A percentile compares a stretch with the other conserved stretches of the same genome.
Evolutionary conservation across 2,113 vertebrate genomes (phyloP).

Genomic region (Odocoileus virginianus): DNA sequence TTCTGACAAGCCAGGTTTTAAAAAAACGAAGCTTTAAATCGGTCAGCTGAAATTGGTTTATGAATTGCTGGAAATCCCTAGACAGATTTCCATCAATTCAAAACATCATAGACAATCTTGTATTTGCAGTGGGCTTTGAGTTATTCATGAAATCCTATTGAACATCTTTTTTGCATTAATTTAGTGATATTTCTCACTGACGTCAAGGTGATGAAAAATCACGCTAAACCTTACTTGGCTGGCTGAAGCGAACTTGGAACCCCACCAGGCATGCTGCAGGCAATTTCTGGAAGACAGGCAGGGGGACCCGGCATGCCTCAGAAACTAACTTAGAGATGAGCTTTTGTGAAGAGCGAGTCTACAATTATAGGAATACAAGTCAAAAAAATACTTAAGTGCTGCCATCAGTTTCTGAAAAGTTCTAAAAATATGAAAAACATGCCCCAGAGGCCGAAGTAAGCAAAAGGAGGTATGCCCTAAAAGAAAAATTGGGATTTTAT

Average conservation of each 20-base stretch:
- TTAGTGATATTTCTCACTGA: slow-evolving; percentile 75
- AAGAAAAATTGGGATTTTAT: neutral
- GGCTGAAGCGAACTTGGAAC: slow-evolving; percentile 65
- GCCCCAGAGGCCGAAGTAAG: neutral
- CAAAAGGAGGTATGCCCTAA: neutral
- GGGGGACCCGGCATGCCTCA: neutral
- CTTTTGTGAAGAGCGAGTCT: slow-evolving; percentile 1
- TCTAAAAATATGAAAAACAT: slow-evolving; percentile 2
- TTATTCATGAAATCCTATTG: slow-evolving; percentile 70
- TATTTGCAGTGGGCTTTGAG: slow-evolving; percentile 57
- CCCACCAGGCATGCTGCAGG: slow-evolving; percentile 66
- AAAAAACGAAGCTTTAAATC: neutral
- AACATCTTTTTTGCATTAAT: slow-evolving; percentile 74
- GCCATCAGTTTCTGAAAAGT: slow-evolving; percentile 28
- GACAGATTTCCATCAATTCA: slow-evolving; percentile 57
- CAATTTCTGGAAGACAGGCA: slow-evolving; percentile 59
- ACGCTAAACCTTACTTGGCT: slow-evolving; percentile 71
- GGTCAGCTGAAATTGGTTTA: slow-evolving; percentile 59
- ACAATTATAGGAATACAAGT: slow-evolving; percentile 41
- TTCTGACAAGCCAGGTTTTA: slow-evolving; percentile 39
- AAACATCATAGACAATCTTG: slow-evolving; percentile 45
- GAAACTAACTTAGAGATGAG: slow-evolving; percentile 60
- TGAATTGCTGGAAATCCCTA: slow-evolving; percentile 62
- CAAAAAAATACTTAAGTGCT: slow-evolving; percentile 39
- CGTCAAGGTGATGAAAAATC: slow-evolving; percentile 75